A percentile compares a stretch with the other conserved stretches of the same genome.
These are phyloP conservation scores for Sturnus vulgaris DNA, from an alignment of 2,113 vertebrate genomes.

Conservation along the genomic window DNA sequence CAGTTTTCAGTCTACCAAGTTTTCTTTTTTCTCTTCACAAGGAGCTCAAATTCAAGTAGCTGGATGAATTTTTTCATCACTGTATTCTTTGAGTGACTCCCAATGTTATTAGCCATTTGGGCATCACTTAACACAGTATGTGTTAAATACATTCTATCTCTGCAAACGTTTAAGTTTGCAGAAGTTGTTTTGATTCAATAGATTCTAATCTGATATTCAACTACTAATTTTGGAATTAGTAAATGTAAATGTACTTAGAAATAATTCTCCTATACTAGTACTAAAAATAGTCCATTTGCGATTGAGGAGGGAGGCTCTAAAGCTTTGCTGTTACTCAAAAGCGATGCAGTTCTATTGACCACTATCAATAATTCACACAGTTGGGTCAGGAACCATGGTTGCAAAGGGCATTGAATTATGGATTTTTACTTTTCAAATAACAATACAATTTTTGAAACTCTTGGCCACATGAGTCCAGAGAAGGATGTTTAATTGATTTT, in stretches of 20 bases:
- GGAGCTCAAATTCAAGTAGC: neutral
- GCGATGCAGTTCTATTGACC: neutral
- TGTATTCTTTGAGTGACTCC: neutral
- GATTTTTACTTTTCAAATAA: neutral
- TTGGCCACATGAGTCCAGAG: neutral
- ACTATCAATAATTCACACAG: neutral
- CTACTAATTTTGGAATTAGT: neutral
- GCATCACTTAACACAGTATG: neutral
- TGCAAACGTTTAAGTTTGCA: neutral
- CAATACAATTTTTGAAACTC: neutral
- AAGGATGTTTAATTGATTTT: neutral
- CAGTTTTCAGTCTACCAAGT: neutral
- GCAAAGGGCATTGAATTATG: slow-evolving; percentile 1
- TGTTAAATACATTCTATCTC: neutral
- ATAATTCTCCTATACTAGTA: neutral
- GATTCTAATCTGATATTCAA: neutral
- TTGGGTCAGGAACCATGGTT: neutral
- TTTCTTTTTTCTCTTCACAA: neutral
- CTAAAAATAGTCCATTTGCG: neutral
- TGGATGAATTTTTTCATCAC: neutral
- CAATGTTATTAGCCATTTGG: neutral
- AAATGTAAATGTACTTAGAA: neutral
- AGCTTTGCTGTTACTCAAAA: neutral
- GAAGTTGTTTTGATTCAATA: neutral
- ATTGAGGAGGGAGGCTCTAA: neutral